Evolutionary conservation across 2,113 vertebrate species (phyloP), one percentile per base, ranked within the genome.

Genomic region (Dolichallabes microphthalmus): DNA sequence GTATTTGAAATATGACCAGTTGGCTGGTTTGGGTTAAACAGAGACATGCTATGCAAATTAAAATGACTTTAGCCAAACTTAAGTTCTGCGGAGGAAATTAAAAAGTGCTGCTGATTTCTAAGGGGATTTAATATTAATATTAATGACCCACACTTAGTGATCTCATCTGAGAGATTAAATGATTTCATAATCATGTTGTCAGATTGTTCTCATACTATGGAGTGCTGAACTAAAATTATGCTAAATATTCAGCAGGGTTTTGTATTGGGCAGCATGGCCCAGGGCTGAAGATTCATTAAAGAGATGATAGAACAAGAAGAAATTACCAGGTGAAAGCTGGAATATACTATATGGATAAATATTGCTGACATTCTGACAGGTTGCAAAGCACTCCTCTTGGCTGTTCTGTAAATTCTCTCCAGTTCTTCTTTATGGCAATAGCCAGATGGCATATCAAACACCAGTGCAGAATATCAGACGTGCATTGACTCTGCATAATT

Each of bases 151-250:
- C 22, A 2, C 27, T 71, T 71, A 83, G 76, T 74, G 27, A 39
- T 79, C 53, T 75, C 53, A 71, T 71, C 61, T 83, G 5, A 45
- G 73, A 82, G 58, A 83, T 71, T 17, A 66, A 35, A 85, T 85
- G 52, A 58, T 8, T 15, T 9, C 15, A 19, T 55, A 50, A 64
- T 69, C 50, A 58, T 58, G 30, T 53, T 27, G 52, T 78, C 50
- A 79, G 14, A 69, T 69, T 84, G 30, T 64, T 73, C 30, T 39
- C 19, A 39, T 19, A 13, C 4, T 30, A 35, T 45, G 73, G 73
- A n/a, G 13, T 53, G 52, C 50, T 57, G 8, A 20, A 52, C 11
- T 20, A 20, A 32, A 32, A n/a, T 2, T 17, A 2, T n/a, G 9
- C n/a, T 55, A 57, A 68, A 78, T 27, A 52, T 76, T 63, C 60